Evolutionary conservation across 1,140 invertebrate genomes (phyloP), one percentile per base, ranked within the genome.

Genomic region (Diuraphis noxia): DNA sequence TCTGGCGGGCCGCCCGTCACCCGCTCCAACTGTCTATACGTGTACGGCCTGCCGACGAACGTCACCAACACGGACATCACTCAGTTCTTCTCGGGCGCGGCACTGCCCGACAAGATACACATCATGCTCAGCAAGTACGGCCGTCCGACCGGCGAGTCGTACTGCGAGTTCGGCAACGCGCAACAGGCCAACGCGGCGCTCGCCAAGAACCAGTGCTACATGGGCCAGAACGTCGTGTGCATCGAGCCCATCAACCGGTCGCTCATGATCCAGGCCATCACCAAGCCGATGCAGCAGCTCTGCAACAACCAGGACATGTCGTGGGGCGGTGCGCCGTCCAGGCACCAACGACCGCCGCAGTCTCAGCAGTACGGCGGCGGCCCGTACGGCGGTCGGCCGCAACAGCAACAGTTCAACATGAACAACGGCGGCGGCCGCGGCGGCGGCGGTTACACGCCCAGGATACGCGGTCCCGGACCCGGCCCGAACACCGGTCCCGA

Each of bases 91-190:
- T 95, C 96, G 0, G 96, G 97, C 82, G 96, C 96, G 23, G 94
- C 97, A 5, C 95, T 96, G 0, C 97, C 97, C 0, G 94, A 95
- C 43, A 95, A 96, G 92, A 97, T 98, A 92, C 96, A 98, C 93
- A 95, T 98, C 92, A 95, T 98, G 93, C 94, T 96, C 25, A 96
- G 96, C 92, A 94, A 95, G 17, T 94, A 94, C 81, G 95, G 96
- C 6, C 94, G 95, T 92, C 96, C 97, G 0, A 95, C 96, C 0
- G 97, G 98, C 1, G 96, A 98, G 92, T 97, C 97, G 63, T 98
- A 97, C 93, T 97, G 97, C 92, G 97, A 98, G 93, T 98, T 98
- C 93, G 94, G 94, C 21, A 95, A 95, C 30, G 92, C 94, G 0
- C 95, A 95, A 46, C 96, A 98, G 93, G 97, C 97, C 4, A 94